These are phyloP conservation scores for Phoenoteleia sp. DNA, from an alignment of 2,888 invertebrate species.

Conservation along the genomic window DNA sequence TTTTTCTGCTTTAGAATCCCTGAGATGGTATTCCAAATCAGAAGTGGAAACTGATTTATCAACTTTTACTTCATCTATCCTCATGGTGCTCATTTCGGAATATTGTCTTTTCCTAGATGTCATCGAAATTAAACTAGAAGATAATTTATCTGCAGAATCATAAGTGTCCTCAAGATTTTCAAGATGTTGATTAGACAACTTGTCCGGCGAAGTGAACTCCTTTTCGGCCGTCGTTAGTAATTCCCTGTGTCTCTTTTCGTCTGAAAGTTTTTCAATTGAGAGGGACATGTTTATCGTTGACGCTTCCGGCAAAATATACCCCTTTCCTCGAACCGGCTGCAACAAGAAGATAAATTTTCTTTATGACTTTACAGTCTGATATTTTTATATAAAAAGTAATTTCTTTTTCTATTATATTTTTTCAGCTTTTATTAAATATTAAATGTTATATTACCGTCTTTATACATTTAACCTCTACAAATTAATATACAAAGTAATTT, in stretches of 20 bases:
- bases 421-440: no score
- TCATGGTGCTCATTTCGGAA: background rate
- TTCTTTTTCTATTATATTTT: no score
- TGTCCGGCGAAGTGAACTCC: background rate
- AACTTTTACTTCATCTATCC: background rate
- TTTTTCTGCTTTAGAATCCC: no score
- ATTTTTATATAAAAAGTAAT: no score
- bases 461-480: no score
- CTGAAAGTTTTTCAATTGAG: constrained; percentile 49
- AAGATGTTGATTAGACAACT: background rate
- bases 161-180: background rate
- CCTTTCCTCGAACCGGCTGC: constrained; percentile 19
- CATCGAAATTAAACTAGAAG: background rate
- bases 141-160: background rate
- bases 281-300: constrained; percentile 23
- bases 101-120: background rate
- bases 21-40: no score
- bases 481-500: no score
- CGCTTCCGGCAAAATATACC: constrained; percentile 32
- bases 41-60: background rate
- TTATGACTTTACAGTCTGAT: background rate
- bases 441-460: no score
- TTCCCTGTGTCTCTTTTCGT: constrained; percentile 32
- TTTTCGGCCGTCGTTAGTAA: constrained; percentile 13
- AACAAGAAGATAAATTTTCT: constrained; percentile 6